phyloP scores from a whole-genome alignment of 1,140 invertebrate species.

The Leptinotarsa undecemlineata region DNA sequence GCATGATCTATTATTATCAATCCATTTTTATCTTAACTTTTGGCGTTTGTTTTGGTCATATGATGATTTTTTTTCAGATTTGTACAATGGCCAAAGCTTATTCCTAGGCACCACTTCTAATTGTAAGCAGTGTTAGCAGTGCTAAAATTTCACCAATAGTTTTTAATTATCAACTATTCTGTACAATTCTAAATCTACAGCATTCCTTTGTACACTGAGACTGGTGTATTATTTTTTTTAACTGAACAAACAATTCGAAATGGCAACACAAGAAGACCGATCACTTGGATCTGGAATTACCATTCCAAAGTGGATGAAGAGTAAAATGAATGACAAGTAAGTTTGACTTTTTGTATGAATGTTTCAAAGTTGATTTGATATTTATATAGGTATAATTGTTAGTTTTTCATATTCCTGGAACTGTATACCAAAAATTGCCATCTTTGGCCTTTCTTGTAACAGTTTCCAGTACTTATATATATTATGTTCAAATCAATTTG shows the following conservation, averaged over 20 bases:
- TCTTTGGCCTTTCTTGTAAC: no score
- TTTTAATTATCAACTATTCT: slow-evolving; percentile 29
- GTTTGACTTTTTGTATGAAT: slow-evolving; percentile 9
- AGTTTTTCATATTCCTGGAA: no score
- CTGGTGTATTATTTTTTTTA: slow-evolving; percentile 23
- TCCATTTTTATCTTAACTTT: slow-evolving; percentile 2
- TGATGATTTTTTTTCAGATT: slow-evolving; percentile 45
- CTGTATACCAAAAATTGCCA: no score
- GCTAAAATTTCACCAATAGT: slow-evolving; percentile 27
- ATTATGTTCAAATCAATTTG: no score
- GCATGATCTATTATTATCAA: slow-evolving; percentile 15
- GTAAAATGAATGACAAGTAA: slow-evolving; percentile 49
- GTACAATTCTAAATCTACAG: background rate
- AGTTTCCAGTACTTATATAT: no score
- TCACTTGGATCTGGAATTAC: slow-evolving; percentile 59
- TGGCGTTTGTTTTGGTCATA: slow-evolving; percentile 35
- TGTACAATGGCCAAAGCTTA: slow-evolving; percentile 48
- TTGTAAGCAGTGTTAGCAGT: slow-evolving; percentile 22
- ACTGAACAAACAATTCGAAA: slow-evolving; percentile 21
- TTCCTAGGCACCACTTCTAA: slow-evolving; percentile 39
- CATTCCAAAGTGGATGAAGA: slow-evolving; percentile 65
- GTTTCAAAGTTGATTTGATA: no score
- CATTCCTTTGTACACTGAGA: slow-evolving; percentile 16
- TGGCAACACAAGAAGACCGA: slow-evolving; percentile 57
- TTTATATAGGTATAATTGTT: no score